Conservation (phyloP, 2,888 invertebrate genomes). For the Taenaris catops region DNA sequence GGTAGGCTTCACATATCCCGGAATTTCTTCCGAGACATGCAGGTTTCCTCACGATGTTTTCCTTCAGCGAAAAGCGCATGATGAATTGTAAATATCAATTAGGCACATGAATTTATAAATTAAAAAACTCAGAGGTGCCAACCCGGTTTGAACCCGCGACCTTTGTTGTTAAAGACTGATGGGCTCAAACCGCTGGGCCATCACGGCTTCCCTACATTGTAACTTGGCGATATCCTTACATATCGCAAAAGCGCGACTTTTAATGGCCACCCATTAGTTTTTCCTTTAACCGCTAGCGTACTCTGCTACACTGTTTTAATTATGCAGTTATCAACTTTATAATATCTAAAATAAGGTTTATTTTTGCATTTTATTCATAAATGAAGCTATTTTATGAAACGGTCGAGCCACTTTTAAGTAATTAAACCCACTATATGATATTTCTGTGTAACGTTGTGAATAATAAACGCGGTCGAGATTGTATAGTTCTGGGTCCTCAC, state of each 20-base stretch:
- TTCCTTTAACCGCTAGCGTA: constrained; percentile 3
- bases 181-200: too few relatives aligned
- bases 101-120: too few relatives aligned
- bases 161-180: too few relatives aligned
- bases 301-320: too few relatives aligned
- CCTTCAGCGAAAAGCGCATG: too few relatives aligned
- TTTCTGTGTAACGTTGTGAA: background rate
- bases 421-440: constrained; percentile 9
- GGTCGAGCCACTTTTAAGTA: constrained; percentile 9
- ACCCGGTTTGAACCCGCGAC: too few relatives aligned
- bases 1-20: too few relatives aligned
- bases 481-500: background rate
- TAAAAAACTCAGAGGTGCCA: too few relatives aligned
- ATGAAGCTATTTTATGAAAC: constrained; percentile 6
- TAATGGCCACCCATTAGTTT: constrained; percentile 15
- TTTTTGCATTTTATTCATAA: background rate
- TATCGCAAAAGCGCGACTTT: constrained; percentile 11
- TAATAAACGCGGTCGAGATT: too few relatives aligned
- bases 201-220: constrained; percentile 11
- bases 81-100: too few relatives aligned
- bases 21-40: too few relatives aligned
- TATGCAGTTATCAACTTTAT: constrained; percentile 5
- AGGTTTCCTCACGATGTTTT: too few relatives aligned
- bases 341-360: background rate
- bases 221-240: constrained; percentile 13